phyloP scores from a whole-genome alignment of 1,140 invertebrate species.

The Sycophaga agraensis region DNA sequence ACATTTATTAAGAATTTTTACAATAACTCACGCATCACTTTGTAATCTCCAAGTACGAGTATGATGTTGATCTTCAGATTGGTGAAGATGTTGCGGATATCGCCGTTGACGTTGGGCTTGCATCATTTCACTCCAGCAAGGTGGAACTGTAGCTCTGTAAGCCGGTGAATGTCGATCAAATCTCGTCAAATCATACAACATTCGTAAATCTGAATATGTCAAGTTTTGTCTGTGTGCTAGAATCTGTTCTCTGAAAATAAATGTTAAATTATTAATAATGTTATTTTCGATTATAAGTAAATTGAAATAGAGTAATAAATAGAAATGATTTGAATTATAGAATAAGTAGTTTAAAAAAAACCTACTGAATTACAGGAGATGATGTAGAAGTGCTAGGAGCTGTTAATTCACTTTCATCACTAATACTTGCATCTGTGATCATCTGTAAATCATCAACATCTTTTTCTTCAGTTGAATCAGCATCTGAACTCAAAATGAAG shows the following conservation, averaged over 20 bases:
- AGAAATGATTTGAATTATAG: not conserved
- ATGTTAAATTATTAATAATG: not conserved
- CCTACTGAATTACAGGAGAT: conserved; percentile 43
- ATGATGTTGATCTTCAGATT: conserved; percentile 75
- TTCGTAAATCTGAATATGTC: conserved; percentile 59
- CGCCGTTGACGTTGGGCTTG: conserved; percentile 84
- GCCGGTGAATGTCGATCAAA: conserved; percentile 65
- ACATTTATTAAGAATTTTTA: not conserved
- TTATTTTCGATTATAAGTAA: not conserved
- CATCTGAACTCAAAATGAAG: conserved; percentile 72
- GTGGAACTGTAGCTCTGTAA: conserved; percentile 85
- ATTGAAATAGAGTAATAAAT: not conserved
- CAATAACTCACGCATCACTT: conserved; percentile 68
- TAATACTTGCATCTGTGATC: conserved; percentile 44
- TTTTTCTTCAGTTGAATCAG: conserved; percentile 70
- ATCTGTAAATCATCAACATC: conserved; percentile 65
- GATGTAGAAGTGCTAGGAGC: conserved; percentile 51
- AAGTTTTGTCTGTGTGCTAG: conserved; percentile 63
- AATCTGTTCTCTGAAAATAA: conserved; percentile 49
- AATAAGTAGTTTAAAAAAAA: conserved; percentile 13
- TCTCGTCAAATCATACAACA: conserved; percentile 65
- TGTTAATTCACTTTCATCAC: conserved; percentile 34
- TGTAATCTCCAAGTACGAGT: conserved; percentile 85
- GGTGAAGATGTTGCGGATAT: conserved; percentile 76
- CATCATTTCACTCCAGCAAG: conserved; percentile 89